Percentiles rank a stretch among this genome's conserved stretches.
Conservation (phyloP, 37 sponge, comb jelly and placozoan species). For the Ephydatia muelleri region DNA sequence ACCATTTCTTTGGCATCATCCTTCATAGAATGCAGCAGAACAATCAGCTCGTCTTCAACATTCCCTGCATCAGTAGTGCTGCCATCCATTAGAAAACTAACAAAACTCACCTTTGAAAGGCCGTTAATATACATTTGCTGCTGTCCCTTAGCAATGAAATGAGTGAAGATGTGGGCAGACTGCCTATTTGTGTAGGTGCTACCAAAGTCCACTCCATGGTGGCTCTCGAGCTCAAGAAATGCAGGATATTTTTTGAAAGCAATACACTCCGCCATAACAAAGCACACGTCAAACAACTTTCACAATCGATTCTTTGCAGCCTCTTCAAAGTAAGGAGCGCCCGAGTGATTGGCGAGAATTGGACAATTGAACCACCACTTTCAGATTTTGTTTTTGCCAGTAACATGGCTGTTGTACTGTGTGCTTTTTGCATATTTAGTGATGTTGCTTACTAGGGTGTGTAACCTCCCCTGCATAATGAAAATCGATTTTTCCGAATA, state of each 20-base stretch:
- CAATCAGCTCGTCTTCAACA: conserved; percentile 58
- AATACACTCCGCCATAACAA: conserved; percentile 35
- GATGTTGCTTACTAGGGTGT: conserved; percentile 67
- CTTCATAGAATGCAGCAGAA: conserved; percentile 3
- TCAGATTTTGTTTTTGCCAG: conserved; percentile 37
- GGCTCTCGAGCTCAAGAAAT: conserved; percentile 30
- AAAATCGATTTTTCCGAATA: too few species aligned
- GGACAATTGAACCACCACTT: conserved; percentile 16
- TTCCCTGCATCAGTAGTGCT: conserved; percentile 40
- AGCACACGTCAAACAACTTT: conserved; percentile 50
- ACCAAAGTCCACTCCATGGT: conserved; percentile 69
- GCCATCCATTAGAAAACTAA: conserved; percentile 74
- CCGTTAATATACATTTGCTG: neutral
- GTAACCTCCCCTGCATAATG: too few species aligned
- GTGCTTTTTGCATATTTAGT: conserved; percentile 51
- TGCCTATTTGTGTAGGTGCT: conserved; percentile 5
- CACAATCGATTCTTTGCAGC: conserved; percentile 16
- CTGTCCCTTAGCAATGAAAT: conserved; percentile 45
- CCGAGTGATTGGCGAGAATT: conserved; percentile 39
- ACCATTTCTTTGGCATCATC: conserved; percentile 21
- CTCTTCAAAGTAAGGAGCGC: conserved; percentile 22
- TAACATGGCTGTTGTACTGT: conserved; percentile 56
- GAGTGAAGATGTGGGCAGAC: neutral
- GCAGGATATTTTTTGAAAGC: conserved; percentile 50
- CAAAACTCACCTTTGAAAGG: conserved; percentile 28